Evolutionary conservation across 2,888 invertebrate species (phyloP).

Genomic region (Pocota personata): DNA sequence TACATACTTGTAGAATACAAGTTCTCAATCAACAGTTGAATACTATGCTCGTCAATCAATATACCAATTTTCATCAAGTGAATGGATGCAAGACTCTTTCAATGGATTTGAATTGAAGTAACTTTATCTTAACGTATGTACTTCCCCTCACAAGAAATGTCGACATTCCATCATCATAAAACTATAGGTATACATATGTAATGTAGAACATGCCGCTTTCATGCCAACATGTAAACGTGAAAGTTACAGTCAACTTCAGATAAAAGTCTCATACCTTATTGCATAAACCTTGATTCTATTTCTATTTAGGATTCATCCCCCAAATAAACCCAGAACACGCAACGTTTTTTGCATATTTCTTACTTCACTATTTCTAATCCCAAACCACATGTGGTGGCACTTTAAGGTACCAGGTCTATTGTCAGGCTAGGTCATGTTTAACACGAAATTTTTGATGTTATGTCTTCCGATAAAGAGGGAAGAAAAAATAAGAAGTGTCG

Average conservation of each 20-base stretch:
- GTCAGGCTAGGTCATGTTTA: constrained; percentile 13
- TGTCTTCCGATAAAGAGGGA: not conserved
- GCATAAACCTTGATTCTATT: constrained; percentile 28
- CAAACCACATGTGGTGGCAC: constrained; percentile 47
- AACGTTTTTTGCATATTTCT: not conserved
- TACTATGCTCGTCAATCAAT: not conserved
- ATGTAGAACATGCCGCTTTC: not conserved
- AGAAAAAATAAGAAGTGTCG: not conserved
- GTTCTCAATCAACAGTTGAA: not conserved
- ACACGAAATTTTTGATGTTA: constrained; percentile 7
- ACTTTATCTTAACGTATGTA: not conserved
- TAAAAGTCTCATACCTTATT: not conserved
- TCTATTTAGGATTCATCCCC: not conserved
- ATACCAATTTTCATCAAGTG: too few species aligned
- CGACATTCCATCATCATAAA: too few species aligned
- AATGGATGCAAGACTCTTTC: too few species aligned
- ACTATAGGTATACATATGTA: not conserved
- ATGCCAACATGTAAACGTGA: not conserved
- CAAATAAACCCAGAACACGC: constrained; percentile 39
- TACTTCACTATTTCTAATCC: not conserved
- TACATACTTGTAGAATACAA: too few species aligned
- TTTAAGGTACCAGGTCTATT: constrained; percentile 21
- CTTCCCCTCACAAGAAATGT: not conserved
- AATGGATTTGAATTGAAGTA: too few species aligned
- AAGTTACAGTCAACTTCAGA: not conserved